Base-by-base conservation (phyloP, 2,797 vertebrate species). In the Nannoperca australis region DNA sequence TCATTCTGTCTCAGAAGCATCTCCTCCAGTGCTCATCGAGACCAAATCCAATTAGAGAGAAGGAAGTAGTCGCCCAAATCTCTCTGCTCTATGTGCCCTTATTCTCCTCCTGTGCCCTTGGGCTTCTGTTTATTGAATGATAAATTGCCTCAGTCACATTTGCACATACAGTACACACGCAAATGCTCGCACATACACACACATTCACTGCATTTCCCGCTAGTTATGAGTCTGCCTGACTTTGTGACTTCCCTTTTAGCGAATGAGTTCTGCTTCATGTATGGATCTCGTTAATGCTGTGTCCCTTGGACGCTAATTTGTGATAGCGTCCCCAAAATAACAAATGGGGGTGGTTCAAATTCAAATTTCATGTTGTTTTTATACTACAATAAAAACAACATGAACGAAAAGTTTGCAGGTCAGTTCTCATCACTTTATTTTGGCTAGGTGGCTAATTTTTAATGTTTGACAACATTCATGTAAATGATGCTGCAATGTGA, bases 111-210 rank as follows among this genome's bases (percentile, higher is more conserved):
- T 20, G 63, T 69, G 70, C 73, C 83, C 82, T 73, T 74, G 63
- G 78, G 85, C 76, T 83, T 71, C 44, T 6, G 74, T 86, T 88
- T 81, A 88, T 73, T 91, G 82, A 91, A 88, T 90, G 90, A 92
- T 92, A 77, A 88, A 91, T 88, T 72, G 76, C 59, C 76, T 82
- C 55, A 4, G 55, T 59, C 77, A 79, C 71, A 87, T 85, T 83
- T 80, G 53, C 78, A 69, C 79, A 55, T 75, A 66, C 71, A 63
- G 40, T 38, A 40, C 59, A 50, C 56, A 44, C 70, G 5, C n/a
- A 0, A 42, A 24, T 20, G 18, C 61, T 44, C 36, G 17, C 59
- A 55, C 36, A 38, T 13, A 51, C 59, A 44, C 51, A 60, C 20
- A 17, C 58, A 38, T 17, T 27, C 0, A 32, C 22, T 36, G n/a